These are phyloP conservation scores for Myodes glareolus DNA, from an alignment of 2,113 vertebrate genomes.

Conservation along the genomic window DNA sequence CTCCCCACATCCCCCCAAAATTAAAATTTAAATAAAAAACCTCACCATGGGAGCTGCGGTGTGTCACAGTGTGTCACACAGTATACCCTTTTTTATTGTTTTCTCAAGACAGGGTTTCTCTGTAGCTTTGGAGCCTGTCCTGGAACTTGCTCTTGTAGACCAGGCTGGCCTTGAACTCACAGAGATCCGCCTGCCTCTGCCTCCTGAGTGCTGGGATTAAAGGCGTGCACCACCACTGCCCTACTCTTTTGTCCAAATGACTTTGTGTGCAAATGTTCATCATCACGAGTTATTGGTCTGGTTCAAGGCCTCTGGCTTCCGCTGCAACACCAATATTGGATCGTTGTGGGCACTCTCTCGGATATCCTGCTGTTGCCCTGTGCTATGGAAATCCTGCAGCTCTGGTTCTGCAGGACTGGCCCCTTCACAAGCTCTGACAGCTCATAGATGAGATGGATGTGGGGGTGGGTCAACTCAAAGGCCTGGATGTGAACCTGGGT, in stretches of 20 bases:
- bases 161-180: no score
- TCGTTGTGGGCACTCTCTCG: rapidly evolving
- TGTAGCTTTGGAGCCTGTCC: no score
- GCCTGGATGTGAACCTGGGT: background rate
- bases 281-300: background rate
- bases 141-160: no score
- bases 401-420: background rate
- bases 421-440: background rate
- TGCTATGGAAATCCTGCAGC: background rate
- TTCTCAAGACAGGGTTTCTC: no score
- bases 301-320: background rate
- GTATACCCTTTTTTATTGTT: background rate
- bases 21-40: background rate
- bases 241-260: background rate
- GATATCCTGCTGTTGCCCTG: background rate
- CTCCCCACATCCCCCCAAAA: no score
- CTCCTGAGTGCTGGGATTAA: no score
- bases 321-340: background rate
- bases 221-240: no score
- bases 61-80: background rate
- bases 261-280: background rate
- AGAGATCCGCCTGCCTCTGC: no score
- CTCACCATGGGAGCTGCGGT: background rate
- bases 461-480: background rate
- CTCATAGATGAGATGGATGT: background rate